Base-by-base conservation (phyloP, 2,113 vertebrate species). In the Eidolon helvum region DNA sequence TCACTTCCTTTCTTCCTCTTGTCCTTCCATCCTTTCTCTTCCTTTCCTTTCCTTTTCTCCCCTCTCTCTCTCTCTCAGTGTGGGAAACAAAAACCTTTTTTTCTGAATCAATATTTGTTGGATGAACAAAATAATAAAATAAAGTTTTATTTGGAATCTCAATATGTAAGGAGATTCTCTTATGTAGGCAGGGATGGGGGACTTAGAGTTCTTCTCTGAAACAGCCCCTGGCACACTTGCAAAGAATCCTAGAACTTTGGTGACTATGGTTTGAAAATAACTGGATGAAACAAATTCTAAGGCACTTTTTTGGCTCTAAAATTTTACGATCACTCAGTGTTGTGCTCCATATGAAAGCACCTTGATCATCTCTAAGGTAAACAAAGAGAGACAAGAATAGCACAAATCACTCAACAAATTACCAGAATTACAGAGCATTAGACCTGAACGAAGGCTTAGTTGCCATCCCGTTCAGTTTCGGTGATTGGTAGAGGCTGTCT, bases 1-100 rank as follows among this genome's bases (percentile, higher is more conserved):
- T 10, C 10, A 4, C 43, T 1, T 2, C 10, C 18, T 30, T 7
- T 2, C 2, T 7, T 5, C 11, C 4, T 4, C 12, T 45, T 45
- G 45, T 10, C 45, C 8, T 7, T 9, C 22, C 10, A 10, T 43
- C 24, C 11, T 0, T 1, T 45, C 45, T 9, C 10, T 45, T 45
- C 45, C 10, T 1, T 45, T 45, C 45, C 45, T 45, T 45, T 45
- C 45, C 45, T 0, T 33, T 79, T 45, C 45, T 45, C 45, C 33
- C 94, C 43, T 43, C 43, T 43, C 15, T 63, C 22, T 10, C 2
- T 24, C 3, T 35, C 50, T 33, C 38, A 24, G 0, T 89, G 12
- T 40, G 35, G 16, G 28, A 1, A 75, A 92, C 19, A 19, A 24
- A 72, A 2, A 28, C 4, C 48, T 19, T 61, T 72, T 50, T 43